Percentiles rank a stretch among this genome's conserved stretches.
phyloP scores from a whole-genome alignment of 2,797 vertebrate species.

The Coregonus sp. region DNA sequence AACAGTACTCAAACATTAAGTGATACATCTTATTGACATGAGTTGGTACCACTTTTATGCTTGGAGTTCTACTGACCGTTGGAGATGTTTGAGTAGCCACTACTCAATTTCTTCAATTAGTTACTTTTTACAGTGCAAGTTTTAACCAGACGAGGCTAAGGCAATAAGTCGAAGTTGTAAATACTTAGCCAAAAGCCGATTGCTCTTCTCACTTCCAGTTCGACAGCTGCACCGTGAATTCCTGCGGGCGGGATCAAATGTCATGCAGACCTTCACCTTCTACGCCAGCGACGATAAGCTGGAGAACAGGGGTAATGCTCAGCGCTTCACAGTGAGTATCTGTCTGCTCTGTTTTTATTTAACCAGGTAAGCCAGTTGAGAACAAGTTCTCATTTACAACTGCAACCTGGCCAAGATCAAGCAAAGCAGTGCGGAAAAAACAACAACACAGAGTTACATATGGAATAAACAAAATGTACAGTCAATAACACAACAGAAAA shows the following conservation, averaged over 20 bases:
- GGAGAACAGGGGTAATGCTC: slow-evolving; percentile 89
- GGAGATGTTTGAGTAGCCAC: neutral
- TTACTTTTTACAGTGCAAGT: neutral
- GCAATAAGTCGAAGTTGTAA: neutral
- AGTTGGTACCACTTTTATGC: too few species aligned
- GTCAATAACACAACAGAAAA: too few species aligned
- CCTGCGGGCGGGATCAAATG: slow-evolving; percentile 88
- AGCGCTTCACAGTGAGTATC: slow-evolving; percentile 72
- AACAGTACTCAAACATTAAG: too few species aligned
- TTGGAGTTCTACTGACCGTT: too few species aligned
- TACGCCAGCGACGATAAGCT: slow-evolving; percentile 97
- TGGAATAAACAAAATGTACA: too few species aligned
- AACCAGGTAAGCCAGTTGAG: too few species aligned
- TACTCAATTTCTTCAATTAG: too few species aligned
- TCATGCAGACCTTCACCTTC: slow-evolving; percentile 97
- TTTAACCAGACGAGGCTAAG: neutral
- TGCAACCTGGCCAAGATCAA: too few species aligned
- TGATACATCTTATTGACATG: too few species aligned
- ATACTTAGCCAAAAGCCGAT: neutral
- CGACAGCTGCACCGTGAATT: slow-evolving; percentile 97
- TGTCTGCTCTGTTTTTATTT: neutral
- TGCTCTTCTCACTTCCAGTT: slow-evolving; percentile 72
- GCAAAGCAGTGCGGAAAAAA: too few species aligned
- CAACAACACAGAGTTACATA: too few species aligned
- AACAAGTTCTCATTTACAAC: too few species aligned